phyloP scores from a whole-genome alignment of 2,888 invertebrate species.

The Schizotus pectinicornis region DNA sequence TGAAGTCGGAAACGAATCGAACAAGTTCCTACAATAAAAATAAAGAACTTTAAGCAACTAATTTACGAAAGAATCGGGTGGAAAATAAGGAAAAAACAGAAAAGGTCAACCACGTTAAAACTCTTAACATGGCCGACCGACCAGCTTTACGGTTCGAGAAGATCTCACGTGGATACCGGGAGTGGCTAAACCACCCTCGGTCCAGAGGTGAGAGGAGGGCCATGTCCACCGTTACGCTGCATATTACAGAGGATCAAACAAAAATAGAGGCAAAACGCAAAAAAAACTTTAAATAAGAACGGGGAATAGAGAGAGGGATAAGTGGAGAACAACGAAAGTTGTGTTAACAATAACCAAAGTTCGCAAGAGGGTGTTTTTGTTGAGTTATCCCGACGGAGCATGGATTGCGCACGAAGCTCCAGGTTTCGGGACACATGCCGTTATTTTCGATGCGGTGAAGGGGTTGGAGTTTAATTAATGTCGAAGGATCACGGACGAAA shows the following conservation, averaged over 20 bases:
- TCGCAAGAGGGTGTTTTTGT: not conserved
- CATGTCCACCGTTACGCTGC: slow-evolving; percentile 53
- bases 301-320: too few relatives aligned
- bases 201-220: slow-evolving; percentile 53
- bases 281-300: not conserved
- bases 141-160: slow-evolving; percentile 53
- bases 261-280: not conserved
- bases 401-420: not conserved
- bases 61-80: not conserved
- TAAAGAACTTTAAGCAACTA: not conserved
- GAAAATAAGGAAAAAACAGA: slow-evolving; percentile 26
- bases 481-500: too few relatives aligned
- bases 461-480: too few relatives aligned
- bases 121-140: slow-evolving; percentile 41
- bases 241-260: not conserved
- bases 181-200: slow-evolving; percentile 29
- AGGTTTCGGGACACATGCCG: too few relatives aligned
- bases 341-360: not conserved
- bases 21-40: too few relatives aligned
- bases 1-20: too few relatives aligned
- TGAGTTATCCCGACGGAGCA: not conserved
- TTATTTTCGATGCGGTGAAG: too few relatives aligned
- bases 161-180: slow-evolving; percentile 52
- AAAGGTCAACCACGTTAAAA: slow-evolving; percentile 34
- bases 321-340: not conserved